Percentiles rank a stretch among this genome's conserved stretches.
phyloP scores from a whole-genome alignment of 2,113 vertebrate genomes.

The Myocastor coypus region DNA sequence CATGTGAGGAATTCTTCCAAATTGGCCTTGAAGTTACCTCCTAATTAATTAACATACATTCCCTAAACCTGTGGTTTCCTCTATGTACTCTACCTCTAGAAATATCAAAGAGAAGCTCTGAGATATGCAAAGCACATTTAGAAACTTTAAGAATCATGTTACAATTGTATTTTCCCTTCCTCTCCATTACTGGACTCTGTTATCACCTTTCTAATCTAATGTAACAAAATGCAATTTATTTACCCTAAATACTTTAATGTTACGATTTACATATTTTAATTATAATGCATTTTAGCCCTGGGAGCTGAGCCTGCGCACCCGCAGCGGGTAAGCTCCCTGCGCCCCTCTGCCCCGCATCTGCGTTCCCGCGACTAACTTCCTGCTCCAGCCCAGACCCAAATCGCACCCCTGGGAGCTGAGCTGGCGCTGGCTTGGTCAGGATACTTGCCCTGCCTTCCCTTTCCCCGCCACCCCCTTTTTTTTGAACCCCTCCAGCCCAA shows the following conservation, averaged over 20 bases:
- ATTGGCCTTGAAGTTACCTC: not conserved
- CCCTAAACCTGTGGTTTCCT: not conserved
- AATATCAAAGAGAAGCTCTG: not conserved
- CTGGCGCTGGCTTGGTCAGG: no score
- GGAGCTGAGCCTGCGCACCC: no score
- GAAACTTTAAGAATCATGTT: not conserved
- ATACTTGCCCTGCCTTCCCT: no score
- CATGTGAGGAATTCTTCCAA: not conserved
- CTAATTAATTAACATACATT: not conserved
- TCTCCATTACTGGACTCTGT: not conserved
- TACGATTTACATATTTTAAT: not conserved
- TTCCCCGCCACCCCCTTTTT: no score
- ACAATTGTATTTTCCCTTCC: not conserved
- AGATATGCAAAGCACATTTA: not conserved
- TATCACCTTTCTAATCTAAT: not conserved
- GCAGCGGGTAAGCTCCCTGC: no score
- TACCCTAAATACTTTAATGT: not conserved
- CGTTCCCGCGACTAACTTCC: no score
- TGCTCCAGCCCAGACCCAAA: no score
- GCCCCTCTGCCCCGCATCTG: no score
- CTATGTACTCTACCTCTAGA: not conserved
- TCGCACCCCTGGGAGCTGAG: no score
- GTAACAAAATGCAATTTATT: not conserved
- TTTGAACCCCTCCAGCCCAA: no score
- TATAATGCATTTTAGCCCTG: no score